Base-by-base conservation (phyloP, 2,888 invertebrate genomes). In the Heliconius ethilla region DNA sequence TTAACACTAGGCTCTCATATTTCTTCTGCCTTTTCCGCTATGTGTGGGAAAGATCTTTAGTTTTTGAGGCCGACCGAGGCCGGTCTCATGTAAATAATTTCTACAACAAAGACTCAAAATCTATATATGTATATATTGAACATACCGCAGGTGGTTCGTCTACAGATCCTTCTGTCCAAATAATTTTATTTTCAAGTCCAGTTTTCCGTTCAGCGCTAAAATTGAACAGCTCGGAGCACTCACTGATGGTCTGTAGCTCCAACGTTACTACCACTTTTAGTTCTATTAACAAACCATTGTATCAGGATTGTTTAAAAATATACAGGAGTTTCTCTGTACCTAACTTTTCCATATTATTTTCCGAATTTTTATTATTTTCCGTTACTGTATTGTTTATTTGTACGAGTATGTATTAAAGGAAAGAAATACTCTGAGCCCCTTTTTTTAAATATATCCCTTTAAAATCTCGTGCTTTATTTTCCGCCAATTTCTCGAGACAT, bases 151-250 rank as follows among this genome's bases (percentile, higher is more conserved):
- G 84, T n/a, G 75, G 72, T 13, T 85, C 82, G 80, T 93, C 81
- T 92, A 93, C 70, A 1, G 77, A 81, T 13, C 88, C 90, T 75
- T 96, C 94, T 37, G 86, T 89, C 98, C 98, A 98, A 13, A 98
- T 89, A 83, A 97, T 96, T 86, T 95, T 96, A 85, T 98, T 96
- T 72, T 95, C 96, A 85, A 96, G 97, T 0, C 95, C 96, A 27
- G 92, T 89, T n/a, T 89, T 90, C 22, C 88, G 88, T 3, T 93
- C 89, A 3, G 95, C 92, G 73, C 97, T 97, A 70, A 95, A 94
- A 40, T 88, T 87, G 87, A 98, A 98, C 98, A 98, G 98, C 37
- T 95, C 95, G 78, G 98, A 97, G 75, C 95, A 88, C 79, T 95
- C 90, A 81, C 97, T 97, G 15, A 96, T 94, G 75, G 96, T 96